Base-by-base conservation (phyloP, 2,113 vertebrate species). In the Romanogobio albipinnatus region DNA sequence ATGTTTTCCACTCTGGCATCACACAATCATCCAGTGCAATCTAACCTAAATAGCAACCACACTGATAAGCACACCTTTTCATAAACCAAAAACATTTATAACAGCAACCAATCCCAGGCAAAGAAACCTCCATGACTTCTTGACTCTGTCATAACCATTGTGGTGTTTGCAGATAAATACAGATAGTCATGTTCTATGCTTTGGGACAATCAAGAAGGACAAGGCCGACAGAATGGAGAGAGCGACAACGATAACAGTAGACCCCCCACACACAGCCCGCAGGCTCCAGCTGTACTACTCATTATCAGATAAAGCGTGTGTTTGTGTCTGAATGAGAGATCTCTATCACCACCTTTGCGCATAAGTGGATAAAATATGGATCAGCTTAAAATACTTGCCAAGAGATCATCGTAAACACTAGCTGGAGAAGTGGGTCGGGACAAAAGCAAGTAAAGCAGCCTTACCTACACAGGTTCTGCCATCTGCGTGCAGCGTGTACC, bases 401-500 rank as follows among this genome's bases (percentile, higher is more conserved):
- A 39, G 24, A 76, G 24, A 75, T 53, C n/a, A 43, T 64, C 15
- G 3, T 9, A 39, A 64, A 82, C 43, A n/a, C 47, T 53, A 36
- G 43, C 47, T 1, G 6, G 3, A 61, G 71, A 33, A 68, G 66
- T 2, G 26, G 6, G 22, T 9, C 8, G 17, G 26, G 1, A 58
- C 68, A 29, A 76, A 68, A 70, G 26, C 59, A 56, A 62, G 36
- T 59, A 75, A 43, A 49, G 49, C 17, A 39, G 83, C 88, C 96
- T 97, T 92, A 99, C 97, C 98, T 53, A 96, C 89, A 92, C 98
- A 99, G 59, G 96, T 96, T 90, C 93, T 97, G 81, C 95, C 96
- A 91, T 98, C 96, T 3, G 88, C 26, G 1, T 97, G 97, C 90
- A 98, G 92, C 64, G 92, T 90, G 89, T 98, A 99, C 86, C 95